phyloP scores from a whole-genome alignment of 2,113 vertebrate genomes.

The Acinonyx jubatus region DNA sequence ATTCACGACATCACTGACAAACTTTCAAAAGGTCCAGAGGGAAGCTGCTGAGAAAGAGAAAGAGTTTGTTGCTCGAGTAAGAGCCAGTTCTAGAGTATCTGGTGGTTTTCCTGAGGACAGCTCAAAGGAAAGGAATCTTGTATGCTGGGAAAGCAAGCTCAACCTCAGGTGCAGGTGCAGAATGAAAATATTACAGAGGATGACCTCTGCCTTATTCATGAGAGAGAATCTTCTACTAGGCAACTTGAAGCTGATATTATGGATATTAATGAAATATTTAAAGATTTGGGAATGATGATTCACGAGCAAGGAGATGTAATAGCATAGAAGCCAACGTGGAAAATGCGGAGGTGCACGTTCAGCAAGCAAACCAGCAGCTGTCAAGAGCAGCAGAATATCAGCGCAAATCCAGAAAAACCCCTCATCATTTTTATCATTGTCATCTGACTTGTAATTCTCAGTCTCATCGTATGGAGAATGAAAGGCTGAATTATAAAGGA shows the following conservation, averaged over 20 bases:
- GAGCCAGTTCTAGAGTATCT: constrained; percentile 94
- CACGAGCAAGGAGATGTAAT: constrained; percentile 97
- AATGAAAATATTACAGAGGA: constrained; percentile 94
- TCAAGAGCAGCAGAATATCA: constrained; percentile 92
- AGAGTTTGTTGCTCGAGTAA: constrained; percentile 96
- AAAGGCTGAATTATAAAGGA: background rate
- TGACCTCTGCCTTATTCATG: constrained; percentile 94
- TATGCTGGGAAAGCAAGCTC: constrained; percentile 87
- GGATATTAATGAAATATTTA: constrained; percentile 99
- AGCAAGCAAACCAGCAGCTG: constrained; percentile 94
- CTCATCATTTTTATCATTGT: constrained; percentile 90
- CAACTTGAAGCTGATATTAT: constrained; percentile 97
- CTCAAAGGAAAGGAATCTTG: constrained; percentile 86
- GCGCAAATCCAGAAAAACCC: constrained; percentile 96
- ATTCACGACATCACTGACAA: constrained; percentile 92
- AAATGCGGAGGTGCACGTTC: constrained; percentile 91
- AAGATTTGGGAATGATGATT: constrained; percentile 98
- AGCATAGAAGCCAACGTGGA: constrained; percentile 99
- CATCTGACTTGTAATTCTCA: constrained; percentile 85
- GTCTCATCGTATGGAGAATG: constrained; percentile 87
- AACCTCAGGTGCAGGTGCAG: constrained; percentile 89
- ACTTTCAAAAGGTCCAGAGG: constrained; percentile 94
- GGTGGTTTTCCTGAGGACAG: constrained; percentile 90
- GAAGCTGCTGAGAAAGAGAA: constrained; percentile 94
- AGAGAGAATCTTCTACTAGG: constrained; percentile 93